Evolutionary conservation across 2,888 invertebrate species (phyloP).

Genomic region (Tetragnatha montana): DNA sequence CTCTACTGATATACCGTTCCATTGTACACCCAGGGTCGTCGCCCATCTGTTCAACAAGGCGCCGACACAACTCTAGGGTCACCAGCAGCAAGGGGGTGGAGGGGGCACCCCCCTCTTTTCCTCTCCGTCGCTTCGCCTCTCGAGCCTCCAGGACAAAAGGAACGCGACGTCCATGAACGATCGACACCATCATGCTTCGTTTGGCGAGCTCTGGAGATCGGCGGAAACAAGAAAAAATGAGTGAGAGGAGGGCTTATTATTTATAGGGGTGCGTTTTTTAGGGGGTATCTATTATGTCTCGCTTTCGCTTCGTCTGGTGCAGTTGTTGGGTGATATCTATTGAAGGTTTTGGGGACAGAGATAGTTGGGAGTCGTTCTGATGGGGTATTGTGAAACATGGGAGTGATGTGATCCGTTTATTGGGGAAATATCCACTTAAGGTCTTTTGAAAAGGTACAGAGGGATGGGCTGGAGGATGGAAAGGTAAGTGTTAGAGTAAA

Average conservation of each 20-base stretch:
- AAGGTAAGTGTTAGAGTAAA: too few relatives aligned
- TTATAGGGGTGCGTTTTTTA: background rate
- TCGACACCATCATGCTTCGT: slow-evolving; percentile 65
- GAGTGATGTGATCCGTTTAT: background rate
- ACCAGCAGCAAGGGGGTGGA: slow-evolving; percentile 25
- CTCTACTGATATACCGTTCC: background rate
- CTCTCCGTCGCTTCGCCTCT: slow-evolving; percentile 15
- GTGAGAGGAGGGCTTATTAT: background rate
- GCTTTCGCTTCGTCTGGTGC: background rate
- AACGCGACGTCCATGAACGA: slow-evolving; percentile 60
- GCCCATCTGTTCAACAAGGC: slow-evolving; percentile 53
- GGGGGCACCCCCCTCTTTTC: slow-evolving; percentile 4
- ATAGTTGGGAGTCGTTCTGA: background rate
- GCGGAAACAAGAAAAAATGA: slow-evolving; percentile 45
- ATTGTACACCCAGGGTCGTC: slow-evolving; percentile 31
- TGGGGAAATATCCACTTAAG: too few relatives aligned
- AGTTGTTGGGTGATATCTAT: background rate
- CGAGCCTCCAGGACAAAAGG: slow-evolving; percentile 44
- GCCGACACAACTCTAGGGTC: slow-evolving; percentile 43
- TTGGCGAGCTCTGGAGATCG: slow-evolving; percentile 37
- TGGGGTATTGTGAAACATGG: background rate
- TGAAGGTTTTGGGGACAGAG: too few relatives aligned
- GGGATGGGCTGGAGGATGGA: too few relatives aligned
- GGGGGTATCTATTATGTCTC: background rate
- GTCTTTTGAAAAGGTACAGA: too few relatives aligned